Conservation (phyloP, 1,140 invertebrate species). For the Globodera rostochiensis region DNA sequence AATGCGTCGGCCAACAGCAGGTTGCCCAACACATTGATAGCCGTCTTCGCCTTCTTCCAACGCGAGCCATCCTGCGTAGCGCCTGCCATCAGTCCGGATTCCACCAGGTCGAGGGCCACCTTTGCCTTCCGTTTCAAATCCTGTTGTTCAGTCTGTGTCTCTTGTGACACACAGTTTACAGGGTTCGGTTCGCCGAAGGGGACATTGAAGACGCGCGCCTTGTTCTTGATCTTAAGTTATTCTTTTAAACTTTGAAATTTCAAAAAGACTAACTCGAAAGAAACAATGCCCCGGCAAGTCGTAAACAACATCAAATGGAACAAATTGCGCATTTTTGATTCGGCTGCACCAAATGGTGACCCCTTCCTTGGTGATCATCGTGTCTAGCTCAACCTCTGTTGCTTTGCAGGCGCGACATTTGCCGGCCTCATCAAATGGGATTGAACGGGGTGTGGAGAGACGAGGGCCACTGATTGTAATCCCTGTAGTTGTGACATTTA, state of each 20-base stretch:
- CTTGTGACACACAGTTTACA: not conserved
- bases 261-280: not conserved
- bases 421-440: too few relatives aligned
- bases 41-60: too few relatives aligned
- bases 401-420: not conserved
- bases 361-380: too few relatives aligned
- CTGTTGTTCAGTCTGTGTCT: not conserved
- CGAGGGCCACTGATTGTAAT: too few relatives aligned
- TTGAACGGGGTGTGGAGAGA: too few relatives aligned
- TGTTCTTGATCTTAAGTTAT: constrained; percentile 12
- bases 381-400: not conserved
- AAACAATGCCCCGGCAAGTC: constrained; percentile 4
- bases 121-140: not conserved
- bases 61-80: not conserved
- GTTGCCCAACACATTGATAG: too few relatives aligned
- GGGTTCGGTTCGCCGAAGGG: not conserved
- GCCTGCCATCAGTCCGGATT: not conserved
- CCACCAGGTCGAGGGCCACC: not conserved
- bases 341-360: too few relatives aligned
- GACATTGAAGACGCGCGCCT: constrained; percentile 11
- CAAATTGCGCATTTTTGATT: not conserved
- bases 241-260: too few relatives aligned
- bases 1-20: too few relatives aligned
- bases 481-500: too few relatives aligned
- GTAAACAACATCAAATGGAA: constrained; percentile 9